These are phyloP conservation scores for Colossoma macropomum DNA, from an alignment of 2,113 vertebrate genomes.

Conservation along the genomic window DNA sequence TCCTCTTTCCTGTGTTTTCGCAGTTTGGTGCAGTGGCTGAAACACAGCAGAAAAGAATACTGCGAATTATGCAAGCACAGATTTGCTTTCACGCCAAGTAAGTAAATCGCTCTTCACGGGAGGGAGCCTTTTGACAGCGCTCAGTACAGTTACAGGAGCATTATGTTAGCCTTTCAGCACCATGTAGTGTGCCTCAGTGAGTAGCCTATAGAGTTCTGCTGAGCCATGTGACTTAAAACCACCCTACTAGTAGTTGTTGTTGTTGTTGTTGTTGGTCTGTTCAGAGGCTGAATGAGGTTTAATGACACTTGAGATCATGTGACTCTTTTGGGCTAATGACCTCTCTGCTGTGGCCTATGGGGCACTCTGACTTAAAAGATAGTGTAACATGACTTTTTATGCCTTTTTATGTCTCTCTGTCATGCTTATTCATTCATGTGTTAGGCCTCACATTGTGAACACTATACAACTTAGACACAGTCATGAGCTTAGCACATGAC, in stretches of 20 bases:
- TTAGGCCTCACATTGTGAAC: not conserved
- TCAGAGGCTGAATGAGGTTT: constrained; percentile 2
- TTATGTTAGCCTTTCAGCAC: constrained; percentile 16
- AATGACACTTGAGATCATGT: not conserved
- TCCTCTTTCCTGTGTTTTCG: constrained; percentile 48
- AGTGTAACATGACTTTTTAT: not conserved
- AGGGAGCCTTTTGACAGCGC: constrained; percentile 1
- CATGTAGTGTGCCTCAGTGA: not conserved
- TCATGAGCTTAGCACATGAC: too few relatives aligned
- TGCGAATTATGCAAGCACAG: constrained; percentile 99
- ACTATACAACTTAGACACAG: not conserved
- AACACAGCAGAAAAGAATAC: constrained; percentile 99
- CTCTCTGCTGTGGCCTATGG: not conserved
- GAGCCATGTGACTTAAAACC: constrained; percentile 29
- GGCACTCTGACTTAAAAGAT: not conserved
- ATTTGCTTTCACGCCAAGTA: constrained; percentile 99
- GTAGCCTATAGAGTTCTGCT: not conserved
- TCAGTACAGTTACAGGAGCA: constrained; percentile 26
- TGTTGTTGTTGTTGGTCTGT: not conserved
- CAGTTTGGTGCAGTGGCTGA: constrained; percentile 99
- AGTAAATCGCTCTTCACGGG: constrained; percentile 68
- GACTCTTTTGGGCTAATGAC: constrained; percentile 1
- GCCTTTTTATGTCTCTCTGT: not conserved
- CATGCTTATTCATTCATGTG: not conserved
- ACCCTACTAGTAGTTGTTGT: not conserved